Percentiles rank a stretch among this genome's conserved stretches.
phyloP scores from a whole-genome alignment of 1,140 invertebrate genomes.

The Drosophila leontia region DNA sequence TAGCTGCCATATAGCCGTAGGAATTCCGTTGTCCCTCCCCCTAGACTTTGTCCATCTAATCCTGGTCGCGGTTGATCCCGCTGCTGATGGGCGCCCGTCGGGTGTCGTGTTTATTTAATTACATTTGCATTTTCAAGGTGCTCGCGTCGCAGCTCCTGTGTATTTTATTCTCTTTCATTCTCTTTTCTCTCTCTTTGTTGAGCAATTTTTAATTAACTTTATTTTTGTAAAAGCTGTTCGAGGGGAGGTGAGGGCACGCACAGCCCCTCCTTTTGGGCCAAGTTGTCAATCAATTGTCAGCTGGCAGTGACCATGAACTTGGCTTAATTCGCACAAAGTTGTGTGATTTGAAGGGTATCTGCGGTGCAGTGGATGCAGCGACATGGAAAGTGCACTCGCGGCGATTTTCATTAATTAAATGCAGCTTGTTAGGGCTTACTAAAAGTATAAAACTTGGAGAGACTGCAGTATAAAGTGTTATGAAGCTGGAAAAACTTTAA shows the following conservation, averaged over 20 bases:
- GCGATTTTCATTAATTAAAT: conserved; percentile 17
- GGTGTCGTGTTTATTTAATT: conserved; percentile 71
- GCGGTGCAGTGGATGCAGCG: conserved; percentile 14
- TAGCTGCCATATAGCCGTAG: conserved; percentile 6
- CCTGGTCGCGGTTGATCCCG: conserved; percentile 20
- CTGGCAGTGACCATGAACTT: conserved; percentile 64
- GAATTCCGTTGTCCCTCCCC: not conserved
- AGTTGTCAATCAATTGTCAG: conserved; percentile 79
- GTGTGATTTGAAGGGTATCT: conserved; percentile 10
- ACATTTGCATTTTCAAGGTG: conserved; percentile 72
- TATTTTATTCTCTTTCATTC: conserved; percentile 4
- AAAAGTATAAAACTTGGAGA: not conserved
- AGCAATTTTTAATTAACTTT: conserved; percentile 79
- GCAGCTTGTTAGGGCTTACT: not conserved
- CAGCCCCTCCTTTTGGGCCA: conserved; percentile 44
- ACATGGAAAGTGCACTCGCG: conserved; percentile 7
- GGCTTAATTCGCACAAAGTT: conserved; percentile 38
- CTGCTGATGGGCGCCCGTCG: conserved; percentile 22
- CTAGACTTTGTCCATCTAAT: conserved; percentile 1
- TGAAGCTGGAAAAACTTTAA: not conserved
- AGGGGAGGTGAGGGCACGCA: conserved; percentile 21
- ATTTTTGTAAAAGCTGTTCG: conserved; percentile 59
- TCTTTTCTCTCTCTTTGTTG: conserved; percentile 12
- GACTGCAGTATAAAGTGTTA: not conserved
- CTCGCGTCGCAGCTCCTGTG: conserved; percentile 36